Conservation (phyloP, 1,140 invertebrate genomes). For the Habropoda laboriosa region DNA sequence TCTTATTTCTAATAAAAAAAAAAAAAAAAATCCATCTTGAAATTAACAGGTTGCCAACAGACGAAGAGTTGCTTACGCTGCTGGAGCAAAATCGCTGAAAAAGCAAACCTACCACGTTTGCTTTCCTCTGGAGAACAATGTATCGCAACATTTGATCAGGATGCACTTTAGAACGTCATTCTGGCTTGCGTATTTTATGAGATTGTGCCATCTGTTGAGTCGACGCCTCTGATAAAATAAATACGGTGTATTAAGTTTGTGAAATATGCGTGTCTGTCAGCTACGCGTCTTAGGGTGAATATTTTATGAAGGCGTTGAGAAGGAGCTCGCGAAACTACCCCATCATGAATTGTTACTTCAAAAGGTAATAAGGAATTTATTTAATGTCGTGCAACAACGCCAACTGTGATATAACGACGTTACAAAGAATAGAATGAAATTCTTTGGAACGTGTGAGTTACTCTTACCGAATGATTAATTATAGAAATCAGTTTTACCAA, state of each 20-base stretch:
- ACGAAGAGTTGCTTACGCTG: background rate
- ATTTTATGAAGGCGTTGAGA: constrained; percentile 16
- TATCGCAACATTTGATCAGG: constrained; percentile 17
- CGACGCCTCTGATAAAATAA: constrained; percentile 20
- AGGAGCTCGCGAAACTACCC: background rate
- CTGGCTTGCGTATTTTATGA: constrained; percentile 20
- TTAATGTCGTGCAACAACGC: background rate
- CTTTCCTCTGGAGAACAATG: background rate
- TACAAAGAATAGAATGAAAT: background rate
- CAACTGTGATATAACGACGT: background rate
- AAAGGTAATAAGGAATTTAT: background rate
- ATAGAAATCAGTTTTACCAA: no score
- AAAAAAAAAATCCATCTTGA: no score
- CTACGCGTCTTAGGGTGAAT: constrained; percentile 25
- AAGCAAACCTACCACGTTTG: background rate
- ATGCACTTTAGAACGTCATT: constrained; percentile 25
- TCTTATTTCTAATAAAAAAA: no score
- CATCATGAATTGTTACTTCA: constrained; percentile 3
- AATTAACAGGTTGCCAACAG: no score
- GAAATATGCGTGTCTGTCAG: constrained; percentile 22
- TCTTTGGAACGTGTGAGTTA: background rate
- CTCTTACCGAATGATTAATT: no score
- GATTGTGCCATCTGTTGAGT: constrained; percentile 25
- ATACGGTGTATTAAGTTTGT: constrained; percentile 19
- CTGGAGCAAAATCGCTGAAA: background rate